Base-by-base conservation (phyloP, 2,888 invertebrate genomes). In the Physocephala rufipes region DNA sequence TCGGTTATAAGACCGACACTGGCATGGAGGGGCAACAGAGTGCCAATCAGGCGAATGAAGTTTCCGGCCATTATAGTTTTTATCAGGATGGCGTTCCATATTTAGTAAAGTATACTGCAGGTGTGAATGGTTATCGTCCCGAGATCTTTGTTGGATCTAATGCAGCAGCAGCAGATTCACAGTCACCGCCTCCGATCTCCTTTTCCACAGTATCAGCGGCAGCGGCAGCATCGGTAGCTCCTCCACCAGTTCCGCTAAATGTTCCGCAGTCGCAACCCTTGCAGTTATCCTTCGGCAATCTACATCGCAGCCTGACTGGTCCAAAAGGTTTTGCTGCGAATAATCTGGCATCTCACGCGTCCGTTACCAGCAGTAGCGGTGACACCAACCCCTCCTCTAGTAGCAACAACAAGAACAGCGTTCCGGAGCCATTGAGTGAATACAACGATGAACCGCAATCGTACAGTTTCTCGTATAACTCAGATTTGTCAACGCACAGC, bases 1-100 rank as follows among this genome's bases (percentile, higher is more conserved):
- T 82, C 73, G 82, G 83, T 30, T 84, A 82, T 74, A 84, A 87
- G 73, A 87, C 86, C 0, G 86, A 86, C n/a, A 80, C 79, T 26
- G 84, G 83, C 19, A 64, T 76, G 69, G 82, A 79, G 66, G 84
- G 82, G 21, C 79, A 80, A 68, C 85, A 84, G 72, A 74, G 75
- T 49, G 85, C 81, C 3, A 81, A 84, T 75, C 70, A 80, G 13
- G 71, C 73, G 7, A 78, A 78, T 55, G 78, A 76, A 49, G 71
- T 78, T 5, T 73, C 76, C 0, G 77, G 77, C 30, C 79, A 76
- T 28, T 80, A 81, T 67, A 78, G 69, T 64, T 76, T 74, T 59
- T 73, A 74, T 24, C 75, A 73, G 5, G 74, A 71, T n/a, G 74
- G 72, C 21, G 61, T 74, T 13, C 77, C 77, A 0, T 76, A 72